These are phyloP conservation scores for Notolepis coatsorum DNA, from an alignment of 2,797 vertebrate species.

Conservation along the genomic window DNA sequence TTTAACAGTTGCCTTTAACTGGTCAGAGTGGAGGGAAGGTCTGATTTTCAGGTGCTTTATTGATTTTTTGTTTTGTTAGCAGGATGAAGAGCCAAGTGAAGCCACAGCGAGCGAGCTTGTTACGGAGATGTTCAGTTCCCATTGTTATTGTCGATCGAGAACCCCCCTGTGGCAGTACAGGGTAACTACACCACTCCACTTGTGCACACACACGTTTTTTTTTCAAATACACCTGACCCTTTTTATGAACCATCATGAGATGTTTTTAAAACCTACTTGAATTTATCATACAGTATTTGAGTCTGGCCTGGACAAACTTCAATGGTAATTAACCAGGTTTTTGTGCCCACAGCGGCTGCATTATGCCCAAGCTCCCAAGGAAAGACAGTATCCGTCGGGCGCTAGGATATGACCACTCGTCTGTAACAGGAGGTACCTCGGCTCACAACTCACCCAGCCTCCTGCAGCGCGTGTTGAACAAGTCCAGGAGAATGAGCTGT, in stretches of 20 bases:
- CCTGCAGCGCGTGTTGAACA: constrained; percentile 83
- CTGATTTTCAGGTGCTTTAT: not conserved
- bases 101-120: not conserved
- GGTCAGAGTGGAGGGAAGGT: no score
- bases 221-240: no score
- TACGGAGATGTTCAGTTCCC: not conserved
- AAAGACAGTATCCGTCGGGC: constrained; percentile 71
- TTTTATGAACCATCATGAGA: no score
- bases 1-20: no score
- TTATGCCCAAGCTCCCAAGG: constrained; percentile 57
- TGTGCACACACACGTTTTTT: no score
- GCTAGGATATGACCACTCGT: constrained; percentile 76
- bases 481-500: constrained; percentile 81
- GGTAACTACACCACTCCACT: not conserved
- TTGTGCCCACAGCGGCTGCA: constrained; percentile 51
- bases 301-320: no score
- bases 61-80: not conserved
- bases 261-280: no score
- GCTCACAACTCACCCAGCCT: constrained; percentile 70
- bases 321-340: not conserved
- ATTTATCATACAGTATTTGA: no score
- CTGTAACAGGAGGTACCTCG: constrained; percentile 61
- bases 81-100: not conserved
- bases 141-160: not conserved
- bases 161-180: not conserved